Percentiles rank a stretch among this genome's conserved stretches.
These are phyloP conservation scores for Anthopleura sola DNA, from an alignment of 64 coral and sea anemone genomes.

Conservation along the genomic window DNA sequence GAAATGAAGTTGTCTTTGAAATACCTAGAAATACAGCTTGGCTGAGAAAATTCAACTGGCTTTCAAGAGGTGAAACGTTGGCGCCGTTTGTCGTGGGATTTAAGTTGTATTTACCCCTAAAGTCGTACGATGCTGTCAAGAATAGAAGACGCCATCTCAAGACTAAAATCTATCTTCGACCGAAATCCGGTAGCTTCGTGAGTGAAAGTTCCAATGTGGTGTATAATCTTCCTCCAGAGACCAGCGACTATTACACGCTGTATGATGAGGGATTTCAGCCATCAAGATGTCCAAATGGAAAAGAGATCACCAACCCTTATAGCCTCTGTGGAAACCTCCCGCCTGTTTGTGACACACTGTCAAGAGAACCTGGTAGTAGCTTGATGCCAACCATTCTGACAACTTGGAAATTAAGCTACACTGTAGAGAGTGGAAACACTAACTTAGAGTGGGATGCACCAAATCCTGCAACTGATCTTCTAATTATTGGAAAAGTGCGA, in stretches of 20 bases:
- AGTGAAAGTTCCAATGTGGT: too few relatives aligned
- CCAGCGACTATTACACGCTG: slow-evolving; percentile 13
- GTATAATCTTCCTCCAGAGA: slow-evolving; percentile 27
- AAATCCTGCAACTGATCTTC: slow-evolving; percentile 38
- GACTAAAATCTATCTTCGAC: too few relatives aligned
- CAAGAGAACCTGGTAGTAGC: slow-evolving; percentile 5
- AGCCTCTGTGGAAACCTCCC: slow-evolving; percentile 46
- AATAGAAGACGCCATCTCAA: background rate
- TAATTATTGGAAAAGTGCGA: slow-evolving; percentile 36
- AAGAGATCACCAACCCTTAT: slow-evolving; percentile 44
- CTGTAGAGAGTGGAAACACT: background rate
- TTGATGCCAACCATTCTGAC: too few relatives aligned
- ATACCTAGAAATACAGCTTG: too few relatives aligned
- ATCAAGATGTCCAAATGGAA: slow-evolving; percentile 3
- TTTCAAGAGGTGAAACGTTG: too few relatives aligned
- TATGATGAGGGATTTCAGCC: slow-evolving; percentile 40
- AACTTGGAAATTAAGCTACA: too few relatives aligned
- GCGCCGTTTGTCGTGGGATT: slow-evolving; percentile 37
- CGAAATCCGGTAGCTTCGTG: too few relatives aligned
- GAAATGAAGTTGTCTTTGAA: too few relatives aligned
- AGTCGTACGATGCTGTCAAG: background rate
- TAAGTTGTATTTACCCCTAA: slow-evolving; percentile 50
- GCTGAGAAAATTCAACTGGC: too few relatives aligned
- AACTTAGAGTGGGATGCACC: slow-evolving; percentile 35
- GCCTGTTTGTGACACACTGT: slow-evolving; percentile 21